phyloP scores from a whole-genome alignment of 2,113 vertebrate species.

The Archocentrus centrarchus region DNA sequence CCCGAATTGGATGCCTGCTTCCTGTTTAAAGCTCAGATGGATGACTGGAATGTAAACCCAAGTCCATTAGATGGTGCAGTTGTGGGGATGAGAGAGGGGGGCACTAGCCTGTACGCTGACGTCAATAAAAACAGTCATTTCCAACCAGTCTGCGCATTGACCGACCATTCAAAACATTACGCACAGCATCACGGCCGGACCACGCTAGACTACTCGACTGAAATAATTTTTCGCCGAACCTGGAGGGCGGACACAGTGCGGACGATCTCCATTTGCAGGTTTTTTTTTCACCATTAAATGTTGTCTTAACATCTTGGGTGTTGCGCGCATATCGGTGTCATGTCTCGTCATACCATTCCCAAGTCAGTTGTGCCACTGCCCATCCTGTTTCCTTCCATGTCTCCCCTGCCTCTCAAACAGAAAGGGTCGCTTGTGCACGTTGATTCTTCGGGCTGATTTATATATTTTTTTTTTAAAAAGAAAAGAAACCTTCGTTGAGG shows the following conservation, averaged over 20 bases:
- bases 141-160: slow-evolving; percentile 78
- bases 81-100: slow-evolving; percentile 52
- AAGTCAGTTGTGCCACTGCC: slow-evolving; percentile 66
- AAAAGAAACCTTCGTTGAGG: slow-evolving; percentile 27
- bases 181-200: slow-evolving; percentile 71
- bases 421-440: slow-evolving; percentile 34
- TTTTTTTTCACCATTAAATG: slow-evolving; percentile 66
- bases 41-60: slow-evolving; percentile 56
- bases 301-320: slow-evolving; percentile 70
- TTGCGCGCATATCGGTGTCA: slow-evolving; percentile 72
- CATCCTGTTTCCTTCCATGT: slow-evolving; percentile 60
- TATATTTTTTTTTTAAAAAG: background rate
- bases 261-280: slow-evolving; percentile 67
- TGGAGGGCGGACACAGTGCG: slow-evolving; percentile 46
- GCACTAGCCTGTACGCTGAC: slow-evolving; percentile 70
- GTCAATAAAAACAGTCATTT: slow-evolving; percentile 80
- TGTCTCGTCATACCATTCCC: slow-evolving; percentile 75
- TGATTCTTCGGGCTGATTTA: slow-evolving; percentile 14
- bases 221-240: slow-evolving; percentile 41
- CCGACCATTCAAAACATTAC: slow-evolving; percentile 78
- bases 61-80: slow-evolving; percentile 74
- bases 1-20: background rate
- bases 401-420: slow-evolving; percentile 12
- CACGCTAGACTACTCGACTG: slow-evolving; percentile 55
- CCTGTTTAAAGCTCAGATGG: slow-evolving; percentile 26